These are phyloP conservation scores for Xiphophorus birchmanni DNA, from an alignment of 2,797 vertebrate genomes.

Conservation along the genomic window DNA sequence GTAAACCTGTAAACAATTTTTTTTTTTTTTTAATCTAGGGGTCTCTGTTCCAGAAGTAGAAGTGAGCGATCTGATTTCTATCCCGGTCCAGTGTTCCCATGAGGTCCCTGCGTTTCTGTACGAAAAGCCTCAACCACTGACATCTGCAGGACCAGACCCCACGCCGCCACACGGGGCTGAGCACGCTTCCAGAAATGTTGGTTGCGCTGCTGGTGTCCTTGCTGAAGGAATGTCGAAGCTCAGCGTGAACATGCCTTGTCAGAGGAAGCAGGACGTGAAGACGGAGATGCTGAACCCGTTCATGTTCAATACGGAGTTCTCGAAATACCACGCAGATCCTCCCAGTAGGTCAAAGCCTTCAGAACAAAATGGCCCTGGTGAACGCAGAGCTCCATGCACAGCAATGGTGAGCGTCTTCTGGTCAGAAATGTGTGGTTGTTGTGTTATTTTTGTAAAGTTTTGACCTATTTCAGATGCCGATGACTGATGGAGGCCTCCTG, in stretches of 20 bases:
- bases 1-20: not conserved
- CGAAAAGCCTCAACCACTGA: slow-evolving; percentile 23
- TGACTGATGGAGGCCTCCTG: slow-evolving; percentile 49
- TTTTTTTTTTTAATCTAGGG: slow-evolving; percentile 44
- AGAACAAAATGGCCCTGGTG: slow-evolving; percentile 18
- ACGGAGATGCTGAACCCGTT: slow-evolving; percentile 22
- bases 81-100: slow-evolving; percentile 71
- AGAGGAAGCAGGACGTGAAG: slow-evolving; percentile 26
- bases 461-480: slow-evolving; percentile 68
- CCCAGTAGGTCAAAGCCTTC: slow-evolving; percentile 20
- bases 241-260: slow-evolving; percentile 37
- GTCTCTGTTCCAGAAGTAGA: slow-evolving; percentile 36
- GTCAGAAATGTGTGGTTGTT: not conserved
- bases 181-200: not conserved
- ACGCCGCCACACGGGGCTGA: not conserved
- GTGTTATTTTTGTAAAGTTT: not conserved
- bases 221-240: slow-evolving; percentile 58
- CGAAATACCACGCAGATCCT: slow-evolving; percentile 1
- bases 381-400: slow-evolving; percentile 9
- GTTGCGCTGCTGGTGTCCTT: slow-evolving; percentile 38
- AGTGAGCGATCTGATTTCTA: slow-evolving; percentile 49
- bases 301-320: slow-evolving; percentile 1
- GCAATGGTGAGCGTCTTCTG: slow-evolving; percentile 33
- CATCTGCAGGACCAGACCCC: slow-evolving; percentile 1
- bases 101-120: slow-evolving; percentile 24